Percentiles rank a stretch among this genome's conserved stretches.
phyloP scores from a whole-genome alignment of 35 echinoderm and acorn worm species.

The Ptychodera flava region DNA sequence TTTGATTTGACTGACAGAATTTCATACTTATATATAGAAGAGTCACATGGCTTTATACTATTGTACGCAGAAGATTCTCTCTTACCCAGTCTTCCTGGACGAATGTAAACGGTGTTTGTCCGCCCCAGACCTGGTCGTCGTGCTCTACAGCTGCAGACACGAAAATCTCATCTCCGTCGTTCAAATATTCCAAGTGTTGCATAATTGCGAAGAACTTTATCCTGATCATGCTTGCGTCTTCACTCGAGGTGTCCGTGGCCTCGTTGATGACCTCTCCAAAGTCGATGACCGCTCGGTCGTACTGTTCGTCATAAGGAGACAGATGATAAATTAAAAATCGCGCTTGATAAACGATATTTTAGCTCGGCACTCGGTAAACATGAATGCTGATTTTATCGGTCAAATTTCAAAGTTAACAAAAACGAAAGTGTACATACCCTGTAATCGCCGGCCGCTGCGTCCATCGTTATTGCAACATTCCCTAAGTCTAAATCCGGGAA shows the following conservation, averaged over 20 bases:
- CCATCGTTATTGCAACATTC: constrained; percentile 5
- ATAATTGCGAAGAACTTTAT: constrained; percentile 54
- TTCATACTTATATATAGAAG: too few species aligned
- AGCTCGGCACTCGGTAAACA: too few species aligned
- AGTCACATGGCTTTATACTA: too few species aligned
- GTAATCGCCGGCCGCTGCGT: constrained; percentile 40
- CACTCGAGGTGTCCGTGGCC: constrained; percentile 21
- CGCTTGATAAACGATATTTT: too few species aligned
- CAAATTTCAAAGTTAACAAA: too few species aligned
- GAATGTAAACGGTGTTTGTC: constrained; percentile 42
- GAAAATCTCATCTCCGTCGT: constrained; percentile 47
- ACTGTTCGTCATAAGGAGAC: constrained; percentile 18
- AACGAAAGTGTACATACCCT: constrained; percentile 42
- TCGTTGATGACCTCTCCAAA: constrained; percentile 53
- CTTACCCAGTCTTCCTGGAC: constrained; percentile 59
- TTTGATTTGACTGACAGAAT: too few species aligned
- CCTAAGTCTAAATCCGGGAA: constrained; percentile 20
- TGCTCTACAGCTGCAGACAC: constrained; percentile 51
- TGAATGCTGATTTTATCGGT: too few species aligned
- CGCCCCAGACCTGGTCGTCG: constrained; percentile 48
- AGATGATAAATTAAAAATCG: too few species aligned
- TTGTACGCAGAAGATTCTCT: too few species aligned
- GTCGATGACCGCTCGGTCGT: constrained; percentile 57
- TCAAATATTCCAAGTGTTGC: constrained; percentile 40
- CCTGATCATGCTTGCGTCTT: constrained; percentile 39